Base-by-base conservation (phyloP, 2,888 invertebrate species). In the Neoitamus cyanurus region DNA sequence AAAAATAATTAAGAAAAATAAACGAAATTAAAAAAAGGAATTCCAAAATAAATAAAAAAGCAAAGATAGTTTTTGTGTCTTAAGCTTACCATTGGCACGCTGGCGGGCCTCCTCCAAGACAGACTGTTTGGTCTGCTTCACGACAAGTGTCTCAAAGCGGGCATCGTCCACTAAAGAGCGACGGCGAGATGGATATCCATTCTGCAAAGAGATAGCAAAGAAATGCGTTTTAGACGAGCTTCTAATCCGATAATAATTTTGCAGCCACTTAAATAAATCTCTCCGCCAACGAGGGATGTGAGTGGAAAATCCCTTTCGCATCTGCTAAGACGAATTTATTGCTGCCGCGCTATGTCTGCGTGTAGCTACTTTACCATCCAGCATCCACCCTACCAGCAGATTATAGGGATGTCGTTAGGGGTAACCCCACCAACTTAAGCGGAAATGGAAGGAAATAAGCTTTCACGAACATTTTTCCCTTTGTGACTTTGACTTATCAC, bases 91-190 rank as follows among this genome's bases (percentile, higher is more conserved):
- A 93, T 97, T 96, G 88, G 96, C 95, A 89, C 96, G 94, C 91
- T 95, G 95, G 89, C 97, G 95, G 88, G 97, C 97, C 92, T 97
- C 97, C 90, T 97, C 97, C 89, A 98, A 93, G 88, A 97, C 97
- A 89, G 95, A 96, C 93, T 97, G 96, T 92, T 97, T 97, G 90
- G 96, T 97, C 93, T 98, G 97, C 92, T 97, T 97, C 90, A 98
- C 98, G 88, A 98, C 97, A 90, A 97, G 93, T 86, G 97, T 97
- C 92, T 99, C 99, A 92, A 99, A 99, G 89, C 98, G 96, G 88
- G 99, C 99, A 92, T 99, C 99, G 89, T 98, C 99, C 83, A 99
- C 99, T 87, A 99, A 94, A 87, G 98, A 98, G 89, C 98, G 96
- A 89, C 98, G 95, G 89, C 98, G 95, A 86, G 98, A 97, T 88